phyloP scores from a whole-genome alignment of 2,797 vertebrate genomes.

The Melanotaenia trifasciata region DNA sequence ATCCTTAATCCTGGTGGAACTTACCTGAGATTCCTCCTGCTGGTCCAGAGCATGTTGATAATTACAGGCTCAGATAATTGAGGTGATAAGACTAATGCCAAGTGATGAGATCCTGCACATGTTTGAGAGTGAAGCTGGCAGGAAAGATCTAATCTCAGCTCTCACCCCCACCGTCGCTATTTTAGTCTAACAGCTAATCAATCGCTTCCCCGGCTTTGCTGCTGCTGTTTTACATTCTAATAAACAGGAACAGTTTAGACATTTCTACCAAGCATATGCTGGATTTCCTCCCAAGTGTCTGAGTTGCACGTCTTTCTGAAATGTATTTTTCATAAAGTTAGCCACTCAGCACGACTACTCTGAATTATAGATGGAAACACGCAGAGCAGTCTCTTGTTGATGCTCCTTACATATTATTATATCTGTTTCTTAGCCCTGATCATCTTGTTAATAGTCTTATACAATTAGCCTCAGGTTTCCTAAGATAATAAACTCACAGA shows the following conservation, averaged over 20 bases:
- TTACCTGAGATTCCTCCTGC: neutral
- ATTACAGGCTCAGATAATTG: conserved; percentile 11
- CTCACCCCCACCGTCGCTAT: conserved; percentile 11
- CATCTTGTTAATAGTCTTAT: neutral
- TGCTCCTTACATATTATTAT: neutral
- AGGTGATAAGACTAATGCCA: conserved; percentile 17
- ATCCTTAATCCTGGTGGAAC: conserved; percentile 1
- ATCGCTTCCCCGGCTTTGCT: neutral
- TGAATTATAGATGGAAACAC: conserved; percentile 28
- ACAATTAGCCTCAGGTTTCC: neutral
- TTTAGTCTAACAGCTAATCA: conserved; percentile 21
- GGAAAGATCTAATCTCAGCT: conserved; percentile 12
- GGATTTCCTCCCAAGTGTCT: neutral
- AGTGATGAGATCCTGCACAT: conserved; percentile 15
- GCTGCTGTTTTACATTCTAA: conserved; percentile 9
- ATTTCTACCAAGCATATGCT: neutral
- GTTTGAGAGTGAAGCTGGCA: neutral
- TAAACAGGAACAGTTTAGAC: neutral
- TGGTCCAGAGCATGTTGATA: conserved; percentile 8
- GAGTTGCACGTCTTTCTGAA: conserved; percentile 2
- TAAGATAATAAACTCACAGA: neutral
- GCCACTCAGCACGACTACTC: neutral
- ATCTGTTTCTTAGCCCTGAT: conserved; percentile 4
- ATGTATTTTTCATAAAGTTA: conserved; percentile 23
- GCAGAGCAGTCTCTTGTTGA: neutral